phyloP scores from a whole-genome alignment of 2,113 vertebrate species.

The Labeo rohita region DNA sequence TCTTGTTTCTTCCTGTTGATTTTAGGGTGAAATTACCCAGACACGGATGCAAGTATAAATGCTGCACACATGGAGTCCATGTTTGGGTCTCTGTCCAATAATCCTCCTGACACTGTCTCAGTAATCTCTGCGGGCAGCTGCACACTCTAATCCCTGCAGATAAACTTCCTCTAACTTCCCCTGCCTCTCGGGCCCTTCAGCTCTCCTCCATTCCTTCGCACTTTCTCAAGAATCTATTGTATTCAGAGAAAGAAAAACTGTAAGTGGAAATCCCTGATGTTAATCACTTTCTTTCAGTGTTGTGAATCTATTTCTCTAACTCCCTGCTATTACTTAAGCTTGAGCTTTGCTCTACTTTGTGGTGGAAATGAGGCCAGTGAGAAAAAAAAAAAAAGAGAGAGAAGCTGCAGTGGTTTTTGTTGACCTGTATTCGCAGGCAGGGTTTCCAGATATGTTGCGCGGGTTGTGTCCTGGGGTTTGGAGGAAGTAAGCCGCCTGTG shows the following conservation, averaged over 20 bases:
- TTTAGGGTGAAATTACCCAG: background rate
- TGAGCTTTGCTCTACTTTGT: slow-evolving; percentile 49
- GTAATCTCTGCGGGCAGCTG: slow-evolving; percentile 55
- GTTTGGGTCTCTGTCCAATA: slow-evolving; percentile 34
- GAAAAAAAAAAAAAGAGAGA: background rate
- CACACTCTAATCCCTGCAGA: slow-evolving; percentile 54
- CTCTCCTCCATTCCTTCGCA: background rate
- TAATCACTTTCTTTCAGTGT: slow-evolving; percentile 40
- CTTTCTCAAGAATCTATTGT: background rate
- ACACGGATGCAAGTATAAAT: background rate
- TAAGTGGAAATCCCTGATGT: slow-evolving; percentile 42
- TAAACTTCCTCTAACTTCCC: slow-evolving; percentile 45
- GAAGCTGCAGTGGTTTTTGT: slow-evolving; percentile 30
- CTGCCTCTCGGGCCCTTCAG: background rate
- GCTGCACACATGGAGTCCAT: slow-evolving; percentile 13
- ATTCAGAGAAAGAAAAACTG: slow-evolving; percentile 29
- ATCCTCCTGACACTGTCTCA: slow-evolving; percentile 44
- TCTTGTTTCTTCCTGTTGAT: background rate
- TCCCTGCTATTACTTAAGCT: slow-evolving; percentile 40
- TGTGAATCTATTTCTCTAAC: slow-evolving; percentile 23
- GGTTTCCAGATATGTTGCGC: background rate
- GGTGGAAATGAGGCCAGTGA: slow-evolving; percentile 35
- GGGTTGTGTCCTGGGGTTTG: slow-evolving; percentile 4
- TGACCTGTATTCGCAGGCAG: slow-evolving; percentile 19
- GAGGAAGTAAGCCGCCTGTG: background rate